phyloP scores from a whole-genome alignment of 2,797 vertebrate genomes.

The Melanotaenia pygmaea region DNA sequence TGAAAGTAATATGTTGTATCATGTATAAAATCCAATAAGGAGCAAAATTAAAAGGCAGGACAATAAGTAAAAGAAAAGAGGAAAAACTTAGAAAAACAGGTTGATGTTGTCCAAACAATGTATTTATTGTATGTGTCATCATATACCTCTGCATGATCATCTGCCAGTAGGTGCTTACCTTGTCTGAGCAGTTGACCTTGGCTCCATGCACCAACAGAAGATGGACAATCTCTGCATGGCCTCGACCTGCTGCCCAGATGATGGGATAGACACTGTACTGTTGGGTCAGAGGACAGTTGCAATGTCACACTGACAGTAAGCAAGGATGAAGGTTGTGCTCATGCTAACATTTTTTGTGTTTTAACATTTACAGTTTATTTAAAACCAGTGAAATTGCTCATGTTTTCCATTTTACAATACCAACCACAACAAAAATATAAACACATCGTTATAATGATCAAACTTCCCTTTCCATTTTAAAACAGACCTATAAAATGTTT shows the following conservation, averaged over 20 bases:
- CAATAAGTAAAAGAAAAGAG: background rate
- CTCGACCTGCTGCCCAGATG: slow-evolving; percentile 97
- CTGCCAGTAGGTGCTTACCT: slow-evolving; percentile 82
- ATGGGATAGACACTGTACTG: slow-evolving; percentile 98
- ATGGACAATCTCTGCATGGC: slow-evolving; percentile 93
- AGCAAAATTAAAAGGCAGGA: background rate
- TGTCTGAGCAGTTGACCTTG: slow-evolving; percentile 99
- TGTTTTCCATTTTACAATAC: background rate
- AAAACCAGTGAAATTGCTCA: background rate
- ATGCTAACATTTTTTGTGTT: background rate
- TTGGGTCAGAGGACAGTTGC: slow-evolving; percentile 68
- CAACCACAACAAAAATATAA: slow-evolving; percentile 2
- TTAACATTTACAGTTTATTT: slow-evolving; percentile 8
- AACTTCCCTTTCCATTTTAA: background rate
- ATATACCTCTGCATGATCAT: slow-evolving; percentile 38
- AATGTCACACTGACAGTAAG: slow-evolving; percentile 50
- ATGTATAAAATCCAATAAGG: too few species aligned
- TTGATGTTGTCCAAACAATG: background rate
- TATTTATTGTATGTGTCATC: slow-evolving; percentile 22
- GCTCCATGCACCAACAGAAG: slow-evolving; percentile 92
- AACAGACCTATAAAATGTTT: background rate
- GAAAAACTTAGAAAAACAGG: background rate
- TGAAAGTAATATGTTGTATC: too few species aligned
- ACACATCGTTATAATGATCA: background rate
- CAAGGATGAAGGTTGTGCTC: slow-evolving; percentile 33